These are phyloP conservation scores for Poicephalus gulielmi DNA, from an alignment of 2,113 vertebrate species.

Conservation along the genomic window DNA sequence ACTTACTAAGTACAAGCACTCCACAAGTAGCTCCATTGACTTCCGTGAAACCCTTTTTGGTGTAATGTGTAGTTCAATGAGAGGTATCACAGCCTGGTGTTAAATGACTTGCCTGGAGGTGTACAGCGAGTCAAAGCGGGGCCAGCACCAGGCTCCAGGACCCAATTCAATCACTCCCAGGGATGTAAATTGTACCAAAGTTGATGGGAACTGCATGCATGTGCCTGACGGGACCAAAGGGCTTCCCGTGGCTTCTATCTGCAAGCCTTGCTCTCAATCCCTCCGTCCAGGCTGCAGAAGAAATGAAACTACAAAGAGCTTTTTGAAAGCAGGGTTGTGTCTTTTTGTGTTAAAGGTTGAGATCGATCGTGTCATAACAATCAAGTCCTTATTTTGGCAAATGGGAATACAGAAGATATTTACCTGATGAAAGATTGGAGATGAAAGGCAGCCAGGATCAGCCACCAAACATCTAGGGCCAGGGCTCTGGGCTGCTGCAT, in stretches of 20 bases:
- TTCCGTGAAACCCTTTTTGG: conserved; percentile 29
- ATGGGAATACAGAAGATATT: background rate
- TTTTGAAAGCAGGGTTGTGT: background rate
- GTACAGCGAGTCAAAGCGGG: background rate
- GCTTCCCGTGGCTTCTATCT: background rate
- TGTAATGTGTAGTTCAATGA: conserved; percentile 59
- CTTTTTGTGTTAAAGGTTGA: background rate
- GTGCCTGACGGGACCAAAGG: accelerated
- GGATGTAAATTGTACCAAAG: background rate
- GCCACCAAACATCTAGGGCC: background rate
- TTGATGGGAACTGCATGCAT: background rate
- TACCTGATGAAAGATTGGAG: background rate
- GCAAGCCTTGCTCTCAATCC: background rate
- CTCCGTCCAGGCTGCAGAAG: background rate
- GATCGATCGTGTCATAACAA: accelerated
- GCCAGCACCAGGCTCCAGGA: background rate
- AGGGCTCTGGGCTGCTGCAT: background rate
- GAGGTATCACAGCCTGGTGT: conserved; percentile 60
- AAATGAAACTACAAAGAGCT: background rate
- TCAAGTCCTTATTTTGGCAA: background rate
- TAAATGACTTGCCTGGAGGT: conserved; percentile 44
- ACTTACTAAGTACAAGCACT: conserved; percentile 51
- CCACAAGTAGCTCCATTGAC: conserved; percentile 65
- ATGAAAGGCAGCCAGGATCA: background rate
- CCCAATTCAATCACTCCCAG: conserved; percentile 47